Evolutionary conservation across 2,797 vertebrate species (phyloP).

Genomic region (Cossypha polioptera): DNA sequence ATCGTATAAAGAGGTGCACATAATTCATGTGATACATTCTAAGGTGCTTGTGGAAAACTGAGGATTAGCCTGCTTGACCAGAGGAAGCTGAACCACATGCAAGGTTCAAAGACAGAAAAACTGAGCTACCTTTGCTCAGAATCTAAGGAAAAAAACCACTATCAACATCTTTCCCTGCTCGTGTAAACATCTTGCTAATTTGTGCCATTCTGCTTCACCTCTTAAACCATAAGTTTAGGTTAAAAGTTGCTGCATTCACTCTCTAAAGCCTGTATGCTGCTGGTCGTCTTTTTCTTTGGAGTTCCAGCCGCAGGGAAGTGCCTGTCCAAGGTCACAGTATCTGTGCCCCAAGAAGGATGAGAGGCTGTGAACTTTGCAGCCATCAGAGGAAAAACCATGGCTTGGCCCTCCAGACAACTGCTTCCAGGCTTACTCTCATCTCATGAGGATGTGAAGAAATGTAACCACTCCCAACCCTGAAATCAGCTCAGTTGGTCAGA

Average conservation of each 20-base stretch:
- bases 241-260: background rate
- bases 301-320: background rate
- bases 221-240: background rate
- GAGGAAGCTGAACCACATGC: background rate
- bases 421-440: background rate
- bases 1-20: background rate
- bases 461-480: background rate
- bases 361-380: accelerated
- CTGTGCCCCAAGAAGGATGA: accelerated
- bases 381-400: background rate
- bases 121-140: background rate
- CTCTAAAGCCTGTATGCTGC: background rate
- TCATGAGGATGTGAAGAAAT: background rate
- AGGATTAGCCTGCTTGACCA: background rate
- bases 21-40: background rate
- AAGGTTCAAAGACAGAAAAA: background rate
- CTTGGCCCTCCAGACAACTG: background rate
- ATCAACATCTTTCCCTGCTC: background rate
- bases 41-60: background rate
- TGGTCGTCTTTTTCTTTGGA: background rate
- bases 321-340: background rate
- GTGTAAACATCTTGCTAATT: background rate
- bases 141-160: background rate
- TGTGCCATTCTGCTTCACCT: background rate
- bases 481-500: background rate